phyloP scores from a whole-genome alignment of 2,113 vertebrate genomes.

The Crotalus viridis region DNA sequence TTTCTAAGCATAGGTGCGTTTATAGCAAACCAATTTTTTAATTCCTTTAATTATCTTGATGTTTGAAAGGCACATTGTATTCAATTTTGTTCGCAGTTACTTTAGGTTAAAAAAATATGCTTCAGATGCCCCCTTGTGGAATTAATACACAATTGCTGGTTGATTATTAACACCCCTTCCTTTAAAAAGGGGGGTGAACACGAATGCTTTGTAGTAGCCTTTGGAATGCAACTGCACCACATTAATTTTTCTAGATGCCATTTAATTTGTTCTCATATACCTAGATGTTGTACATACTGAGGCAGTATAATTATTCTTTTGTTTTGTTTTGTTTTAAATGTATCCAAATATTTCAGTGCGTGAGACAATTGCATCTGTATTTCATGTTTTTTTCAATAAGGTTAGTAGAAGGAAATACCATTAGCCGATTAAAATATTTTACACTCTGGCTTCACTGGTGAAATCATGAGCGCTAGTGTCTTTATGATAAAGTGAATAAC shows the following conservation, averaged over 20 bases:
- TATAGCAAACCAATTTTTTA: background rate
- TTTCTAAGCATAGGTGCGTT: background rate
- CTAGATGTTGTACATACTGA: background rate
- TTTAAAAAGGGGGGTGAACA: background rate
- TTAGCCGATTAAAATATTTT: background rate
- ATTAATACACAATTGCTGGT: background rate
- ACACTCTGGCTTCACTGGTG: background rate
- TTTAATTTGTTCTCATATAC: background rate
- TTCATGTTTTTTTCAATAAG: background rate
- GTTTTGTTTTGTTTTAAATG: background rate
- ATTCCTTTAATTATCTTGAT: background rate
- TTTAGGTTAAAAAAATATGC: background rate
- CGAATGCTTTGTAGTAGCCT: background rate
- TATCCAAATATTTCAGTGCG: background rate
- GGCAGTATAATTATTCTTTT: background rate
- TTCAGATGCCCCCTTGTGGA: slow-evolving; percentile 25
- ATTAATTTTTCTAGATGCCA: slow-evolving; percentile 8
- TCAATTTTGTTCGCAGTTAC: background rate
- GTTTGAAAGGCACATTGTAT: background rate
- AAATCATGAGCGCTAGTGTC: background rate
- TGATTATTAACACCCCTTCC: background rate
- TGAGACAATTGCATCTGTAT: background rate
- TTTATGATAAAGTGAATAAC: background rate
- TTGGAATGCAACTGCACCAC: background rate
- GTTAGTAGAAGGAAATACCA: background rate